These are phyloP conservation scores for Harlomillsia oculata DNA, from an alignment of 1,140 invertebrate species.

Conservation along the genomic window DNA sequence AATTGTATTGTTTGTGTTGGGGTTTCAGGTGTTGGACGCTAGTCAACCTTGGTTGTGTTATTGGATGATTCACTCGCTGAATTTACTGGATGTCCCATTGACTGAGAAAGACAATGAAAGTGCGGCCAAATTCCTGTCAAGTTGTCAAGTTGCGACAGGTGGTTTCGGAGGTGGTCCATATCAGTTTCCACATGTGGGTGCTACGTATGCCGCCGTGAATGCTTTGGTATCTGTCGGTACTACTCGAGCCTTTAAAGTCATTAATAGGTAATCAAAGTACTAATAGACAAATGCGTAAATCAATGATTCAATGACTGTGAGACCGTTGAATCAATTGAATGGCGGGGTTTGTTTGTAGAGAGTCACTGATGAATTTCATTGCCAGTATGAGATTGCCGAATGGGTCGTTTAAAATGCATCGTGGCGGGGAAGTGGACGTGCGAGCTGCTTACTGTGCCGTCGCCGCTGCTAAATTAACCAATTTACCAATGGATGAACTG, in stretches of 20 bases:
- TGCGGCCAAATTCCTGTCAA: constrained; percentile 57
- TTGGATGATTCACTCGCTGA: constrained; percentile 84
- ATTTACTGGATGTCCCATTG: constrained; percentile 64
- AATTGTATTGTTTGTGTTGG: too few relatives aligned
- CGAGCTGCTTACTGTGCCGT: constrained; percentile 91
- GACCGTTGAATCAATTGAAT: too few relatives aligned
- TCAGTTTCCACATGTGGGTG: constrained; percentile 83
- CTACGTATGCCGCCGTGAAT: constrained; percentile 94
- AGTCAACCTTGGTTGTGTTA: constrained; percentile 90
- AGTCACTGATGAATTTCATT: constrained; percentile 64
- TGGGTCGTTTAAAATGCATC: constrained; percentile 84
- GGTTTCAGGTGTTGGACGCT: constrained; percentile 62
- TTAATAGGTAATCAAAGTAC: too few relatives aligned
- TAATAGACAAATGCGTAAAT: too few relatives aligned
- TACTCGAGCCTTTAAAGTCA: constrained; percentile 72
- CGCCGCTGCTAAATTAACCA: constrained; percentile 76
- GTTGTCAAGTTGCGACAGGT: constrained; percentile 51
- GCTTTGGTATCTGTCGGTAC: constrained; percentile 80
- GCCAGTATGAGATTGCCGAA: constrained; percentile 64
- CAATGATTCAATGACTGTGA: too few relatives aligned
- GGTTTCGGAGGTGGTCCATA: constrained; percentile 90
- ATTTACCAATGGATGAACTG: constrained; percentile 60
- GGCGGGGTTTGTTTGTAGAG: too few relatives aligned
- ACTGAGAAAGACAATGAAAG: constrained; percentile 54
- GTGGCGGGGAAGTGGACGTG: constrained; percentile 90